Evolutionary conservation across 1,140 invertebrate species (phyloP), one percentile per base, ranked within the genome.

Genomic region (Helicoverpa armigera): DNA sequence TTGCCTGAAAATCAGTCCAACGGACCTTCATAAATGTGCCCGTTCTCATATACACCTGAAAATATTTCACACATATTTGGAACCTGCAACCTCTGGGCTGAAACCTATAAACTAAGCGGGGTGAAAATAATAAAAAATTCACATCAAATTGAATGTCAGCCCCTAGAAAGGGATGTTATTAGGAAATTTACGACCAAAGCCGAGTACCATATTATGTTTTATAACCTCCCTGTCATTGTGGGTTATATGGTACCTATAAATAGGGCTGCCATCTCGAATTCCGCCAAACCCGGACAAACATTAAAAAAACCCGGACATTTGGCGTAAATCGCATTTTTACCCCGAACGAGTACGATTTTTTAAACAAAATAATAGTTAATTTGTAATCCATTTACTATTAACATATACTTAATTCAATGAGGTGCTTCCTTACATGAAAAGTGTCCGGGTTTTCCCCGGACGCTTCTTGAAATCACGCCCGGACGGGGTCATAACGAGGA

Each of bases 161-260:
- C 56, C 76, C 56, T 10, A 70, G 54, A 56, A 65, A 61, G 72
- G 73, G 77, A 69, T 82, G 80, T 82, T 79, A 82, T 84, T 84
- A 82, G 80, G 72, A 67, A 75, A 83, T 82, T 84, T 84, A 84
- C 76, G 83, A 84, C 75, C 51, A 50, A 74, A 82, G 58, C 29
- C 56, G 65, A 82, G 73, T 51, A 77, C 65, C 72, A 82, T 82
- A 84, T 82, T 82, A 84, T 82, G 60, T 81, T 81, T 82, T 77
- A 78, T 78, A 29, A 77, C 73, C 31, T 61, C 12, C 51, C 63
- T 72, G 53, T 69, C 80, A 67, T 67, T 75, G 79, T 81, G 79
- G 58, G 58, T 77, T 76, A 77, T 77, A 77, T 54, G 43, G 74
- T 16, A 13, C 35, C 50, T 51, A 75, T 80, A 80, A 80, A 80